Base-by-base conservation (phyloP, 2,797 vertebrate genomes). In the Danio tinwini region DNA sequence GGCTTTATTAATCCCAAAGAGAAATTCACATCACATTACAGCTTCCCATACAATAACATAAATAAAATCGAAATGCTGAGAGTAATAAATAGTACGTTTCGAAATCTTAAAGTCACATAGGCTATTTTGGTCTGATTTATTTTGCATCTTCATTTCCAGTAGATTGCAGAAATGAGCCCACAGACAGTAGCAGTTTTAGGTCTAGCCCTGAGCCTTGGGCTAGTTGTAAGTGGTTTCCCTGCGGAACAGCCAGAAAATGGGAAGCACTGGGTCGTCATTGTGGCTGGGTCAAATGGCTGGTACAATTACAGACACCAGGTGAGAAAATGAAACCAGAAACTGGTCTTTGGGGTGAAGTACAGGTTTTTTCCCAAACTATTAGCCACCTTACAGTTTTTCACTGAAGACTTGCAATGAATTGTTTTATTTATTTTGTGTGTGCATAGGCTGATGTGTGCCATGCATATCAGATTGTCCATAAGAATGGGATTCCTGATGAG, bases 301-400 rank as follows among this genome's bases (percentile, higher is more conserved):
- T 96, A 94, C 91, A 99, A 99, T 91, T 99, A 99, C 82, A 93
- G 98, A 71, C 98, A 99, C 87, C 98, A 99, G 96, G 98, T 98
- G 88, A 93, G 93, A 47, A 13, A n/a, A 21, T 37, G 14, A 9
- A 0, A 0, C 39, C 4, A 2, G 0, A 13, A 55, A 12, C 8
- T n/a, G 4, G 0, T 17, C 49, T 56, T 42, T 72, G 68, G 40
- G n/a, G 52, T 42, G 53, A 72, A 72, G 39, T 45, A 58, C 69
- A 55, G 7, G 17, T 16, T 71, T 69, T 21, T 14, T 12, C 49
- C 12, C 29, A n/a, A 56, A 47, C 6, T 16, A n/a, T 50, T 19
- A 19, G 39, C 64, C 45, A 0, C 29, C 29, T 29, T 29, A 10
- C 14, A 50, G 44, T 37, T 8, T 8, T 61, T 16, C 12, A 59